Percentiles rank a stretch among this genome's conserved stretches.
Conservation (phyloP, 2,113 vertebrate species). For the Chionodraco myersi region DNA sequence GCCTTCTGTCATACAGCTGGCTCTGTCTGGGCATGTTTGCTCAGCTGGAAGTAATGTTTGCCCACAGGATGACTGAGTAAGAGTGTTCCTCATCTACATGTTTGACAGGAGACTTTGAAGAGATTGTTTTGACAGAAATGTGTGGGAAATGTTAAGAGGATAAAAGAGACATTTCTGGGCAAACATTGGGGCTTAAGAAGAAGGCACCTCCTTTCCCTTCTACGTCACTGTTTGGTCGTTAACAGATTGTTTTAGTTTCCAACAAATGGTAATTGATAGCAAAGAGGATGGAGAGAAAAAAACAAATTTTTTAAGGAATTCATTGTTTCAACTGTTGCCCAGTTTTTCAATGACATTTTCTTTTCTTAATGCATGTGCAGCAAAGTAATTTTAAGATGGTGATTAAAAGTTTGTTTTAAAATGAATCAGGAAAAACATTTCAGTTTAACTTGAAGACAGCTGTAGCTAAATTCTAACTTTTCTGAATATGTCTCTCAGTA, state of each 20-base stretch:
- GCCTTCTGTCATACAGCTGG: slow-evolving; percentile 65
- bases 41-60: slow-evolving; percentile 82
- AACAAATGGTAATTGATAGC: slow-evolving; percentile 28
- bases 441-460: neutral
- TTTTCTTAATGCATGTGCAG: neutral
- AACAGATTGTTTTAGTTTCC: slow-evolving; percentile 18
- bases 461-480: slow-evolving; percentile 32
- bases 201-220: slow-evolving; percentile 36
- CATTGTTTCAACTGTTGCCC: too few relatives aligned
- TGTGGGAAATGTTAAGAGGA: slow-evolving; percentile 72
- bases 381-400: neutral
- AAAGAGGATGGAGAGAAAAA: slow-evolving; percentile 3
- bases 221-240: slow-evolving; percentile 19
- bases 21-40: slow-evolving; percentile 76
- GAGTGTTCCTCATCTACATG: slow-evolving; percentile 77
- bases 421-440: neutral
- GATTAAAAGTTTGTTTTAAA: neutral
- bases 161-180: slow-evolving; percentile 70
- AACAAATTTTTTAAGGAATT: too few relatives aligned
- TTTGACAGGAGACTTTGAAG: slow-evolving; percentile 78
- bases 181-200: slow-evolving; percentile 60
- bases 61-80: slow-evolving; percentile 72
- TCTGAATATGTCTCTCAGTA: slow-evolving; percentile 34
- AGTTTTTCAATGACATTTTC: neutral
- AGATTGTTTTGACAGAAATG: slow-evolving; percentile 79